Evolutionary conservation across 2,888 invertebrate genomes (phyloP), one percentile per base, ranked within the genome.

Genomic region (Yponomeuta malinellus): DNA sequence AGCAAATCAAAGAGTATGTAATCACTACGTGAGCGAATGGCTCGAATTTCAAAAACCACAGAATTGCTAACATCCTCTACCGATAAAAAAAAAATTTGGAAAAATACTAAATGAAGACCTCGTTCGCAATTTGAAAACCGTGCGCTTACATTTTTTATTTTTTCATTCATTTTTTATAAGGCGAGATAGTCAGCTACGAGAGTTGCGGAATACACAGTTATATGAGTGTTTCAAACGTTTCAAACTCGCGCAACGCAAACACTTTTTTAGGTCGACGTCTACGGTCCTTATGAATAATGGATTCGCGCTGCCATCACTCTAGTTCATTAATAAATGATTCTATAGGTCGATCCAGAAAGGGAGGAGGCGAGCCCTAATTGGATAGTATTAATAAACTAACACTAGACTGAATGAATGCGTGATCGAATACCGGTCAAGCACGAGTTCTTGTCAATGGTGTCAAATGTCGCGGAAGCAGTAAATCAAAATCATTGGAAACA

Each of bases 291-390:
- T 74, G 74, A 75, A 73, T 75, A 75, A 76, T 77, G 75, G 76
- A 75, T 74, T 74, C 73, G 73, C 73, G 75, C 76, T 74, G 73
- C 68, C 72, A 73, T 72, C 71, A 74, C 67, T 73, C 52, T 76
- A 74, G 74, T 76, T 76, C 74, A 76, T 77, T 78, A 77, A 68
- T 69, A 48, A 69, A 52, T 23, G 12, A 67, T 12, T 43, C 33
- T 63, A 63, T 63, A 65, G 10, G 33, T 29, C 37, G 48, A 43
- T 64, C 31, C 33, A 65, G n/a, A 23, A 65, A 65, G 65, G 48
- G 48, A 23, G 37, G 48, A 10, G 43, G 4, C 65, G 9, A 12
- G 33, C 6, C 29, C 65, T 65, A 48, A 70, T 70, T 70, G 70
- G 70, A 15, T n/a, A 64, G 23, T 70, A 70, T 65, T 48, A 70